Conservation (phyloP, 1,140 invertebrate genomes). For the Conus ventricosus region DNA sequence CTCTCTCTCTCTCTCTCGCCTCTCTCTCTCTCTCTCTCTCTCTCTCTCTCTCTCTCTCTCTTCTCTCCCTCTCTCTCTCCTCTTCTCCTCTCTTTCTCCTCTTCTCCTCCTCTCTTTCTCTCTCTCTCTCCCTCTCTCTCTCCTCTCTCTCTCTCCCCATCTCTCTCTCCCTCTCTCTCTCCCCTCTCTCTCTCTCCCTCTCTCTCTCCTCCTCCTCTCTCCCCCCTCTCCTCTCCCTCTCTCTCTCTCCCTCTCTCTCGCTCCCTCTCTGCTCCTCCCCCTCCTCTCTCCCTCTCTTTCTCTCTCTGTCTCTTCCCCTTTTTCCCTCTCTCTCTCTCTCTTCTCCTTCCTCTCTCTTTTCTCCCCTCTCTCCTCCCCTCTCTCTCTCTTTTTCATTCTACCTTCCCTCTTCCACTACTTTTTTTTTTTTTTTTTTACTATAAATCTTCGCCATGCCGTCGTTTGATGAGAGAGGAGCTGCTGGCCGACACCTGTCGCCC, state of each 20-base stretch:
- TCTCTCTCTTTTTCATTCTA: neutral
- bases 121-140: neutral
- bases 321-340: neutral
- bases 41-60: neutral
- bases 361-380: neutral
- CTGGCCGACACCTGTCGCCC: too few relatives aligned
- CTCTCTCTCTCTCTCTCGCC: neutral
- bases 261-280: neutral
- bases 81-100: neutral
- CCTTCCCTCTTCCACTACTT: neutral
- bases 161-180: neutral
- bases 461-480: too few relatives aligned
- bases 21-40: neutral
- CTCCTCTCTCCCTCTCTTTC: neutral
- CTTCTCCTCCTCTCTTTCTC: neutral
- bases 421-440: slow-evolving; percentile 9
- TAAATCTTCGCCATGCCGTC: too few relatives aligned
- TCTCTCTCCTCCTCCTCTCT: neutral
- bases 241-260: neutral
- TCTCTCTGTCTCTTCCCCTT: neutral
- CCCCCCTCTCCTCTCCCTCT: neutral
- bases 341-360: neutral
- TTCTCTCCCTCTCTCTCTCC: neutral
- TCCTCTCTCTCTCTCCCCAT: neutral
- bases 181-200: neutral